Conservation (phyloP, 2,888 invertebrate species). For the Trissolcus japonicus region DNA sequence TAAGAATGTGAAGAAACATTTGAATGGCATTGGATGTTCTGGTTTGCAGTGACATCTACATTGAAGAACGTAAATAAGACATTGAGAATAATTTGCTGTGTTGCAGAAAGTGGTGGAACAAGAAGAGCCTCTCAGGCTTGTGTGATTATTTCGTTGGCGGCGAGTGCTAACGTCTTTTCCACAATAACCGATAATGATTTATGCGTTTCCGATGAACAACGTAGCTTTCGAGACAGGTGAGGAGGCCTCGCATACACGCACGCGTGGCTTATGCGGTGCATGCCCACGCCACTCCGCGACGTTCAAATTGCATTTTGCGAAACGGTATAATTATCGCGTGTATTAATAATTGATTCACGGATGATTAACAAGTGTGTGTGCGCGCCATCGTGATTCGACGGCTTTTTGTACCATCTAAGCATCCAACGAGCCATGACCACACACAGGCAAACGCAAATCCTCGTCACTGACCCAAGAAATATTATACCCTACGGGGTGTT, state of each 20-base stretch:
- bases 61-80: slow-evolving; percentile 41
- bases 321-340: slow-evolving; percentile 65
- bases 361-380: slow-evolving; percentile 69
- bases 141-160: slow-evolving; percentile 67
- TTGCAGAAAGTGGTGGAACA: slow-evolving; percentile 12
- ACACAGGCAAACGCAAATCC: slow-evolving; percentile 51
- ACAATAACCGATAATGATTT: slow-evolving; percentile 64
- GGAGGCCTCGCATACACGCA: slow-evolving; percentile 20
- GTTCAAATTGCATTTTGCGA: slow-evolving; percentile 41
- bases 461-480: slow-evolving; percentile 33
- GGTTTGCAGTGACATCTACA: slow-evolving; percentile 40
- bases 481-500: slow-evolving; percentile 55
- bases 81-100: slow-evolving; percentile 39
- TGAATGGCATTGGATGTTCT: too few species aligned
- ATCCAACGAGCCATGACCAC: slow-evolving; percentile 47
- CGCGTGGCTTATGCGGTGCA: slow-evolving; percentile 12
- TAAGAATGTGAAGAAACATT: too few species aligned
- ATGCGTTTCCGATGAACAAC: slow-evolving; percentile 63
- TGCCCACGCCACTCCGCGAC: slow-evolving; percentile 10
- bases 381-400: slow-evolving; percentile 42
- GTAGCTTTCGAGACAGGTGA: slow-evolving; percentile 45
- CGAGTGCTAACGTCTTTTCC: slow-evolving; percentile 66
- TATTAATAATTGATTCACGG: slow-evolving; percentile 69
- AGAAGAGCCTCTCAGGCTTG: slow-evolving; percentile 35
- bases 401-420: slow-evolving; percentile 37